Base-by-base conservation (phyloP, 1,140 invertebrate species). In the Nymphalis io region DNA sequence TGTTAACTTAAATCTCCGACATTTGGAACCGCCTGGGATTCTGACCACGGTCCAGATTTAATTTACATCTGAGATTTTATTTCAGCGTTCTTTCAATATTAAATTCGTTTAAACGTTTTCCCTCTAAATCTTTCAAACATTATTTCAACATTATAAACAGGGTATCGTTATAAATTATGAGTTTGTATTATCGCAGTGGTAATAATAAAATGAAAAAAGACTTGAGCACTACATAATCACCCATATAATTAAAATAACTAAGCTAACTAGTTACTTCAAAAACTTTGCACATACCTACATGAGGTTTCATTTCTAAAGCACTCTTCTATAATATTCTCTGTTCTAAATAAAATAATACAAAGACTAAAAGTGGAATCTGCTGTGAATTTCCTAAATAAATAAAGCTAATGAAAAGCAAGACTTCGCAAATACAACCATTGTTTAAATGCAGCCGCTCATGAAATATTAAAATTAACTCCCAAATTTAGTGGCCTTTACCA, bases 21-120 rank as follows among this genome's bases (percentile, higher is more conserved):
- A 42, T 70, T 68, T 57, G 27, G 33, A 68, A 55, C 68, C 62
- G 76, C 72, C 67, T 61, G 65, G 70, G 62, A 81, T 61, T 79
- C 76, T 76, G 77, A 81, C 77, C 77, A 69, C 73, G 72, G 76
- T 23, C 69, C 74, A 75, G 78, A 81, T 83, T 82, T 80, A 80
- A 83, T 83, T 83, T 80, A 80, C 76, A 82, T 79, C 60, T 67
- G 68, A 61, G 64, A 74, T 74, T 77, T 70, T 65, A 72, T 76
- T 73, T 68, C 57, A 61, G 67, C 60, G 39, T 69, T 59, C 58
- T 59, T 70, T 69, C 65, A 62, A 60, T 59, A 39, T 75, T 39
- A 62, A 70, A 42, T 70, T 69, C 60, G 46, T 72, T 66, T 61
- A 42, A 68, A 66, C 60, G 46, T 75, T 66, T 61, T 33, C 46